Evolutionary conservation across 2,888 invertebrate genomes (phyloP).

Genomic region (Tholera decimalis): DNA sequence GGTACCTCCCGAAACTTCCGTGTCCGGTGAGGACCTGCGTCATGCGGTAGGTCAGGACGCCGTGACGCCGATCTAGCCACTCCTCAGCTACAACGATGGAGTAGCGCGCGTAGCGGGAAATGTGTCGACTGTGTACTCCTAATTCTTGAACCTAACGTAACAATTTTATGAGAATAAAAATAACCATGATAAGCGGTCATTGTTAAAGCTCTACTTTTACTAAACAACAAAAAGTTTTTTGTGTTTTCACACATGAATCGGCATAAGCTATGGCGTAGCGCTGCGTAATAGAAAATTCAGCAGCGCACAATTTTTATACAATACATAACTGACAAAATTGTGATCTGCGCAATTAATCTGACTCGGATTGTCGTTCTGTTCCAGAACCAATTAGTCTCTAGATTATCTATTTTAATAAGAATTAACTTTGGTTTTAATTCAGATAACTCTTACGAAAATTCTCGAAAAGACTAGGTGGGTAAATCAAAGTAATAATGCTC

Average conservation of each 20-base stretch:
- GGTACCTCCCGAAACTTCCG: too few species aligned
- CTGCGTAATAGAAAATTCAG: not conserved
- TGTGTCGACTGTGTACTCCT: not conserved
- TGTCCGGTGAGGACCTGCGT: too few species aligned
- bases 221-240: not conserved
- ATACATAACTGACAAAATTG: not conserved
- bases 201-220: not conserved
- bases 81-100: too few species aligned
- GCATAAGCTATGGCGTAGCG: slow-evolving; percentile 8
- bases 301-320: too few species aligned
- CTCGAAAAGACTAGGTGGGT: too few species aligned
- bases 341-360: not conserved
- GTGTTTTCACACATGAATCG: not conserved
- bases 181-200: too few species aligned
- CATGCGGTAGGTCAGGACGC: too few species aligned
- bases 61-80: too few species aligned
- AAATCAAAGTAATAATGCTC: too few species aligned
- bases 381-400: not conserved
- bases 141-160: not conserved
- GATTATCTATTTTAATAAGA: not conserved
- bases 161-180: not conserved
- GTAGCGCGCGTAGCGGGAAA: too few species aligned
- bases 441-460: too few species aligned
- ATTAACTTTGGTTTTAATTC: too few species aligned
- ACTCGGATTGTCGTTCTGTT: not conserved